phyloP scores from a whole-genome alignment of 1,140 invertebrate genomes.

The Drosophila oshimai region DNA sequence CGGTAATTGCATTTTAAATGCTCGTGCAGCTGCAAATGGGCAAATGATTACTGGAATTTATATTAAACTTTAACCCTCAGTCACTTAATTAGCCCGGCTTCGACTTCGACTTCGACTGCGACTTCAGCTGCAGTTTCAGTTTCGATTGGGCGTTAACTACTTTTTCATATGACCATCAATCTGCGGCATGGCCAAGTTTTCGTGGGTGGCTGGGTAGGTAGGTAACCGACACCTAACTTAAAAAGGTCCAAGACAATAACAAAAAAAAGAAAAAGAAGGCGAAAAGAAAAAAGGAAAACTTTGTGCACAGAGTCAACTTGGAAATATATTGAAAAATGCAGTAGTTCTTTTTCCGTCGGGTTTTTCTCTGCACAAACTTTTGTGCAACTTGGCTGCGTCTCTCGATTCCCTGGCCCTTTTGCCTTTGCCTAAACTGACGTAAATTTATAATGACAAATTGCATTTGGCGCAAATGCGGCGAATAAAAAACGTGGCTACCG shows the following conservation, averaged over 20 bases:
- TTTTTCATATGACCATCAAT: constrained; percentile 77
- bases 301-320: constrained; percentile 45
- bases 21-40: constrained; percentile 57
- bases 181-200: constrained; percentile 50
- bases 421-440: constrained; percentile 78
- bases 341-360: constrained; percentile 17
- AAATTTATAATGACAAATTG: constrained; percentile 81
- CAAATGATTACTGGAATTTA: constrained; percentile 71
- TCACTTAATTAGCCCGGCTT: constrained; percentile 64
- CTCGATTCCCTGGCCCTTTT: constrained; percentile 26
- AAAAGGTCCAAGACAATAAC: constrained; percentile 22
- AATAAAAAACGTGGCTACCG: constrained; percentile 29
- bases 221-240: constrained; percentile 15
- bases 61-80: constrained; percentile 73
- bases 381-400: constrained; percentile 27
- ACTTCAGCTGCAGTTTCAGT: constrained; percentile 12
- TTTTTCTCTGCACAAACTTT: constrained; percentile 24
- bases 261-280: constrained; percentile 6
- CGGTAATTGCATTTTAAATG: constrained; percentile 75
- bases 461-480: constrained; percentile 71
- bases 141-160: constrained; percentile 68
- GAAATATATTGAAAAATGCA: constrained; percentile 77
- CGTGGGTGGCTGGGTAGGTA: constrained; percentile 5
- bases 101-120: constrained; percentile 6
- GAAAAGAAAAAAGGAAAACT: constrained; percentile 23